Evolutionary conservation across 1,140 invertebrate genomes (phyloP).

Genomic region (Agrilus planipennis): DNA sequence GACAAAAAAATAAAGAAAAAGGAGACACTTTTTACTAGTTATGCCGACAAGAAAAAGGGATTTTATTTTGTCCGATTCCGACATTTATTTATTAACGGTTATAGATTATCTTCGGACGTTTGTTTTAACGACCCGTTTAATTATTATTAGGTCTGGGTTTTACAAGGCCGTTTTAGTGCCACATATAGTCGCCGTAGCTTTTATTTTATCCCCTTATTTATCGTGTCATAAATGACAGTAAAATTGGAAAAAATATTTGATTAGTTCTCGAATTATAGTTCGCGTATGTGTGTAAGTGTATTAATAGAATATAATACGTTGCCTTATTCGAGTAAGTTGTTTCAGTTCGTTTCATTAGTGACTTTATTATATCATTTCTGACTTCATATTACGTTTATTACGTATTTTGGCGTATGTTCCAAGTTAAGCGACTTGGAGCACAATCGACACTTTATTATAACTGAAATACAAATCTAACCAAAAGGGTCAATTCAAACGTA

Average conservation of each 20-base stretch:
- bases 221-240: slow-evolving; percentile 23
- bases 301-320: no score
- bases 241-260: slow-evolving; percentile 22
- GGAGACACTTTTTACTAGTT: slow-evolving; percentile 10
- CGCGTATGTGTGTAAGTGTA: not conserved
- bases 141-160: slow-evolving; percentile 25
- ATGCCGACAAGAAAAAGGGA: no score
- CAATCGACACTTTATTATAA: no score
- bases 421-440: no score
- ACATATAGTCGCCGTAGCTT: slow-evolving; percentile 16
- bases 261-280: no score
- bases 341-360: no score
- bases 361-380: no score
- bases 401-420: no score
- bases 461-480: no score
- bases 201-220: slow-evolving; percentile 22
- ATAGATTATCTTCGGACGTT: slow-evolving; percentile 22
- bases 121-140: slow-evolving; percentile 27
- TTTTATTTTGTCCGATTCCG: slow-evolving; percentile 17
- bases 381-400: no score
- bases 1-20: slow-evolving; percentile 11
- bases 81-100: slow-evolving; percentile 18
- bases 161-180: slow-evolving; percentile 20
- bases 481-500: no score
- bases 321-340: no score